Conservation (phyloP, 2,888 invertebrate species). For the Parasteatoda lunata region DNA sequence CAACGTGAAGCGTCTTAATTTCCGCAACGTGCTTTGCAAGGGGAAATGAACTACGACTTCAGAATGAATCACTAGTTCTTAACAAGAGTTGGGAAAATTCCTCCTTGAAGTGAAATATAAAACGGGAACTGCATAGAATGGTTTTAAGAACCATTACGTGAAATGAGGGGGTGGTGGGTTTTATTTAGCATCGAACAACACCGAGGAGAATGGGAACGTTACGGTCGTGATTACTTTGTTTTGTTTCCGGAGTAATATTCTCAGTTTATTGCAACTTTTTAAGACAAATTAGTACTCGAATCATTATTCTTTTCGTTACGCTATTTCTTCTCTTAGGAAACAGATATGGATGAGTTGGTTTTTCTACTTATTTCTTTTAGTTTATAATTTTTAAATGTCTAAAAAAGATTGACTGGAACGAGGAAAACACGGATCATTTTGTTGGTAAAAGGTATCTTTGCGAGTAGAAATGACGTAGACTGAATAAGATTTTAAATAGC, state of each 20-base stretch:
- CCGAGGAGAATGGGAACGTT: neutral
- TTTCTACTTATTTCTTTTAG: neutral
- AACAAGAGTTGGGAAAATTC: neutral
- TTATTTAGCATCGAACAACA: neutral
- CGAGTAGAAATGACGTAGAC: too few species aligned
- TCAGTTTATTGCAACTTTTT: neutral
- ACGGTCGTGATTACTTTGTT: neutral
- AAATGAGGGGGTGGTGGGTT: neutral
- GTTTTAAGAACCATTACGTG: neutral
- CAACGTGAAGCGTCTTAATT: constrained; percentile 23
- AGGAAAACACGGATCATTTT: too few species aligned
- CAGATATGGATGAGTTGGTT: neutral
- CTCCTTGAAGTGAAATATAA: neutral
- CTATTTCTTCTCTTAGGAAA: neutral
- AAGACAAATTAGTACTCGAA: neutral
- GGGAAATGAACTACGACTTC: constrained; percentile 40
- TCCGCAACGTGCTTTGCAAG: constrained; percentile 17
- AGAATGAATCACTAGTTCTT: neutral
- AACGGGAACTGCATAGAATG: neutral
- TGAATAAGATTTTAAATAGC: too few species aligned
- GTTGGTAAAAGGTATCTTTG: too few species aligned
- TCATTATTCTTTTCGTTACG: neutral
- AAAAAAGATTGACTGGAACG: neutral
- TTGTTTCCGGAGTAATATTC: neutral
- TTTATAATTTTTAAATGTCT: neutral